Evolutionary conservation across 2,113 vertebrate genomes (phyloP).

Genomic region (Peucedramus taeniatus): DNA sequence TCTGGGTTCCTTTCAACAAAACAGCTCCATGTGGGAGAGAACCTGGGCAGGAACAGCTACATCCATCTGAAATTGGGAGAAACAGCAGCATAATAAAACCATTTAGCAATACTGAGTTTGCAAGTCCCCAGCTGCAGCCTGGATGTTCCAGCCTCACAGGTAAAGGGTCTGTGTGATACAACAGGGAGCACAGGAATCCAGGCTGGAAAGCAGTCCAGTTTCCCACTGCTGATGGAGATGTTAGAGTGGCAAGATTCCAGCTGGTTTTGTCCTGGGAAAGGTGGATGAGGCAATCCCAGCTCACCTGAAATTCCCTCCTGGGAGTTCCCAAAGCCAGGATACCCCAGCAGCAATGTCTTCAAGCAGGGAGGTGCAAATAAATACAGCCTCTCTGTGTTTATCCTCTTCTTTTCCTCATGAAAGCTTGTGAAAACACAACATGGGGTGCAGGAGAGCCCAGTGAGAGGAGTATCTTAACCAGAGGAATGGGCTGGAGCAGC

Average conservation of each 20-base stretch:
- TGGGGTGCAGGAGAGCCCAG: background rate
- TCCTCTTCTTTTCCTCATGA: background rate
- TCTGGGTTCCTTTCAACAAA: background rate
- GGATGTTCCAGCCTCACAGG: background rate
- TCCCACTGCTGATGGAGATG: background rate
- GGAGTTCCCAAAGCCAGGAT: rapidly evolving
- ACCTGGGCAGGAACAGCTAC: background rate
- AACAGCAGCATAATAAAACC: background rate
- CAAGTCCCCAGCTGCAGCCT: background rate
- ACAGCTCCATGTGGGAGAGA: background rate
- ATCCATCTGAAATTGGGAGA: background rate
- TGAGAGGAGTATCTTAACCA: background rate
- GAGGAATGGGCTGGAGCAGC: background rate
- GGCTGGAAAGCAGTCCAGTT: background rate
- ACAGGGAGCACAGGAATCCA: background rate
- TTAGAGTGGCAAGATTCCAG: background rate
- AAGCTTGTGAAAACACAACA: background rate
- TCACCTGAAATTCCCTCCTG: background rate
- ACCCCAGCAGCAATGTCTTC: background rate
- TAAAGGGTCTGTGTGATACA: rapidly evolving
- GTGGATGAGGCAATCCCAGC: background rate
- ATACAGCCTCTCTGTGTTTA: background rate
- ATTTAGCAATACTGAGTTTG: background rate
- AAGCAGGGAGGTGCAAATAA: background rate
- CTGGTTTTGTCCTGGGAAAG: background rate